phyloP scores from a whole-genome alignment of 2,797 vertebrate genomes.

The Leptoclinus maculatus region DNA sequence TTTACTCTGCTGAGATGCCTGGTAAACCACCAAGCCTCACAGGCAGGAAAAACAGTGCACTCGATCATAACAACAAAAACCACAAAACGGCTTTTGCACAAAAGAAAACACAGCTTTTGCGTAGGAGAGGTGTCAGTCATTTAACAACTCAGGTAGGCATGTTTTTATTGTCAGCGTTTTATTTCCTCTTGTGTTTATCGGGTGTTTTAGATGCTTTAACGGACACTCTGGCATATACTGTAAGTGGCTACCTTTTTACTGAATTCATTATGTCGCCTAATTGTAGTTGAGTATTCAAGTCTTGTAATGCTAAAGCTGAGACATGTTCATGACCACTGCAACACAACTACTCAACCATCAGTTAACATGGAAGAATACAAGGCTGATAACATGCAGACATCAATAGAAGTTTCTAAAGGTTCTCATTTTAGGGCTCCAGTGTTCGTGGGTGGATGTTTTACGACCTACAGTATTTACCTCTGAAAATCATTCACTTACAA shows the following conservation, averaged over 20 bases:
- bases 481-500: conserved; percentile 1
- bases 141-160: neutral
- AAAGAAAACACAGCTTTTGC: conserved; percentile 29
- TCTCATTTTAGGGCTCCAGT: neutral
- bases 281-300: conserved; percentile 10
- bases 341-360: neutral
- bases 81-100: conserved; percentile 40
- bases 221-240: neutral
- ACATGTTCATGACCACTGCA: neutral
- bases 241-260: neutral
- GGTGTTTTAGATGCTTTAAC: neutral
- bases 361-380: neutral
- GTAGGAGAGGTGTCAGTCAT: conserved; percentile 32
- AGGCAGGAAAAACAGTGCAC: conserved; percentile 58
- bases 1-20: conserved; percentile 52
- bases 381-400: neutral
- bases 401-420: neutral
- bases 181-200: neutral
- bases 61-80: conserved; percentile 51
- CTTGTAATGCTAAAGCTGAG: neutral
- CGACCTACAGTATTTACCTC: neutral
- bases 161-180: neutral
- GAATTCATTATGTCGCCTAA: conserved; percentile 28
- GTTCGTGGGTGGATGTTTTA: conserved; percentile 1
- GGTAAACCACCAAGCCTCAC: conserved; percentile 59